Evolutionary conservation across 2,113 vertebrate species (phyloP), one percentile per base, ranked within the genome.

Genomic region (Myiopsitta monachus): DNA sequence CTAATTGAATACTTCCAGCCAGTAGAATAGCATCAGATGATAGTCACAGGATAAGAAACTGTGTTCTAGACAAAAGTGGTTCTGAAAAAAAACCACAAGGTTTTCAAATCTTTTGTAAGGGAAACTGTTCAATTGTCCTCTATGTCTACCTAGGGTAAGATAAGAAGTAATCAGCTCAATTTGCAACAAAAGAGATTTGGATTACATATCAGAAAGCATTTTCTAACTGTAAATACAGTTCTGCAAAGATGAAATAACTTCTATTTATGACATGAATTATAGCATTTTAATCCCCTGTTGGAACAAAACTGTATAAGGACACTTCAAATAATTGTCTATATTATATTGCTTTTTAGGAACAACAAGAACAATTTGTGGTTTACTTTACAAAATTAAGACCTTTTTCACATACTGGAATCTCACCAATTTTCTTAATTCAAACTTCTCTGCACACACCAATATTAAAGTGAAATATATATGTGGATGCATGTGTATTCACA

Each of bases 401-500:
- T 90, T 78, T 75, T 84, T 66, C 52, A 47, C 52, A 93, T 85
- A 28, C 47, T 36, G 38, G 24, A 30, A 73, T 43, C 27, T 91
- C 80, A 59, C 36, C 67, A 49, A 69, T 69, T 96, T 94, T 93
- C 85, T 76, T 82, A 72, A 92, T 83, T 66, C 46, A 93, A 88
- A 86, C 16, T 62, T 46, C 28, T 31, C n/a, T 64, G 14, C 21
- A 62, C 22, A 66, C n/a, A 74, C 36, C 68, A 94, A 87, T 33
- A 88, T 76, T 51, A 23, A 69, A 76, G 54, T 61, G n/a, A 90
- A 92, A 97, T 83, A 92, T 69, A 47, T 73, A 88, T 2, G 5
- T 38, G 31, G 12, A 36, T 7, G 23, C 6, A 15, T 4, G 18
- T 8, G 26, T 16, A 28, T 43, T 33, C 3, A 0, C 72, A 87